phyloP scores from a whole-genome alignment of 2,797 vertebrate species.

The Chiroxiphia lanceolata region DNA sequence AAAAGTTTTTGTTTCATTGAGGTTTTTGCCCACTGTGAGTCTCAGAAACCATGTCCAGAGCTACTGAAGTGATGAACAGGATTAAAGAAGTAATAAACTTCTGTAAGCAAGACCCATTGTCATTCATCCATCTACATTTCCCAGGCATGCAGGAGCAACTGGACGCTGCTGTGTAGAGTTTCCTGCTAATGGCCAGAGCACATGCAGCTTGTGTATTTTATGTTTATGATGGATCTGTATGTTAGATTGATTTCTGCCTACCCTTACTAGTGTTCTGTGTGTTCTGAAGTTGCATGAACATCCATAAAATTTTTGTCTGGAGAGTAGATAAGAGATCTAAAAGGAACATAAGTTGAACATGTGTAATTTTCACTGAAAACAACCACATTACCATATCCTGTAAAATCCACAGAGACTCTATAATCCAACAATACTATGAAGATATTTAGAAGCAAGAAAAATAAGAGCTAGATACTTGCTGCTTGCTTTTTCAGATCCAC shows the following conservation, averaged over 20 bases:
- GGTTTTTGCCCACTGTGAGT: neutral
- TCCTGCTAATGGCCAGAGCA: neutral
- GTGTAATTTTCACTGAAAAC: neutral
- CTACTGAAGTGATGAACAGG: neutral
- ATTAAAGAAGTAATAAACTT: neutral
- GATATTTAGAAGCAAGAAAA: neutral
- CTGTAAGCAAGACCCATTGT: neutral
- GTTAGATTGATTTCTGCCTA: neutral
- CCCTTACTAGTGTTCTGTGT: neutral
- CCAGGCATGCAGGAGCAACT: neutral
- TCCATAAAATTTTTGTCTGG: neutral
- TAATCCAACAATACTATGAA: neutral
- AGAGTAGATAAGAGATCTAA: neutral
- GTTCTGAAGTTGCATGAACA: neutral
- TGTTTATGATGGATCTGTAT: accelerated
- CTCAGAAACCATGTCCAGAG: neutral
- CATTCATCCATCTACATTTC: neutral
- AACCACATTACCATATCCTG: neutral
- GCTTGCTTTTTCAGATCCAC: neutral
- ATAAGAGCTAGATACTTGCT: neutral
- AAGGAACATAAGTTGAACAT: neutral
- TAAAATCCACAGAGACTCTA: neutral
- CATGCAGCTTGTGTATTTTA: neutral
- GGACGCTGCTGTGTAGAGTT: neutral
- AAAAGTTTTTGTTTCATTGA: neutral